Evolutionary conservation across 2,113 vertebrate species (phyloP).

Genomic region (Calonectris borealis): DNA sequence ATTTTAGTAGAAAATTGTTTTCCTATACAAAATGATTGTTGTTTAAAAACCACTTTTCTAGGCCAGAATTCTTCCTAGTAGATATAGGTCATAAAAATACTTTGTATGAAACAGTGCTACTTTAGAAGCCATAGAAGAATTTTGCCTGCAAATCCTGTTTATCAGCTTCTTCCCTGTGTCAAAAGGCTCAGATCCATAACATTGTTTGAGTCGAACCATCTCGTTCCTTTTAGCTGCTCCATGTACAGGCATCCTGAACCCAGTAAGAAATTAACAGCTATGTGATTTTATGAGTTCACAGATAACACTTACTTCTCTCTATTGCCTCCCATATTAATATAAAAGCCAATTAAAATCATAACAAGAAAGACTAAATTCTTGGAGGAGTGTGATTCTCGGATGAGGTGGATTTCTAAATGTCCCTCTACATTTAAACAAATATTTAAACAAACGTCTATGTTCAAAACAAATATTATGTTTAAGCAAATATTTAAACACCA

Average conservation of each 20-base stretch:
- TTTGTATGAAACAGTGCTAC: neutral
- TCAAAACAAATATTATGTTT: neutral
- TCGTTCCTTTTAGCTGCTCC: neutral
- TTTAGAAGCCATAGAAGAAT: neutral
- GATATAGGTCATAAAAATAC: neutral
- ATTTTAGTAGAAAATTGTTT: neutral
- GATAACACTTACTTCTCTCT: neutral
- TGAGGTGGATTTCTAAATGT: neutral
- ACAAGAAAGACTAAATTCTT: neutral
- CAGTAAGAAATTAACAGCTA: neutral
- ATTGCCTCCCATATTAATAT: neutral
- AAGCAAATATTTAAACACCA: neutral
- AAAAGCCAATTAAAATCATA: neutral
- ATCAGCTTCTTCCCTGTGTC: neutral
- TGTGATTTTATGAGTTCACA: neutral
- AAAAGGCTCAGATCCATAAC: neutral
- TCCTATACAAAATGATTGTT: neutral
- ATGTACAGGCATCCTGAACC: neutral
- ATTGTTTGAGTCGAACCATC: neutral
- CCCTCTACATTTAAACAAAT: neutral
- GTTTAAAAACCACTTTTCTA: neutral
- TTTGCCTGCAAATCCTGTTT: neutral
- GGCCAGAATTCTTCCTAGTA: neutral
- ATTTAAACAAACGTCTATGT: neutral
- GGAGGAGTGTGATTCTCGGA: neutral